These are phyloP conservation scores for Ridgeia piscesae DNA, from an alignment of 1,140 invertebrate genomes.

Conservation along the genomic window DNA sequence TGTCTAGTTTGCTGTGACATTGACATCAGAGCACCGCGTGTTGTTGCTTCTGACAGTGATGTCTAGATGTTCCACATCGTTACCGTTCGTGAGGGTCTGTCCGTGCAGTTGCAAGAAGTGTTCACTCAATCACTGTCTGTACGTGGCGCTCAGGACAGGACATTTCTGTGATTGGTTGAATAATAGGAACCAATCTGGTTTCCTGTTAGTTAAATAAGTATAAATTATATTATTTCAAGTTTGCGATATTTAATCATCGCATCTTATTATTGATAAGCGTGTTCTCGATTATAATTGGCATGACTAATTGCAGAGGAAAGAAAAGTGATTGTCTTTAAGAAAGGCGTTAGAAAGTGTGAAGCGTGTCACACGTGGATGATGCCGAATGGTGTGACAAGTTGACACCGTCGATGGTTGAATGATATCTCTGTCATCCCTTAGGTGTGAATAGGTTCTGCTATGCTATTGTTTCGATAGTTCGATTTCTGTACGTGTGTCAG, in stretches of 20 bases:
- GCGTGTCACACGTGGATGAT: neutral
- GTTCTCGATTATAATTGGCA: neutral
- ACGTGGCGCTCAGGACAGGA: too few relatives aligned
- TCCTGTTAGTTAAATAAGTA: too few relatives aligned
- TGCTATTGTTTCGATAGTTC: neutral
- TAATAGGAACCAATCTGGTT: too few relatives aligned
- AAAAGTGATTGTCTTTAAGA: neutral
- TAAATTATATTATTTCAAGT: neutral
- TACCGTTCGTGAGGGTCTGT: too few relatives aligned
- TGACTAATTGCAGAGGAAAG: neutral
- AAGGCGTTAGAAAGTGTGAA: neutral
- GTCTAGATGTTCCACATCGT: too few relatives aligned
- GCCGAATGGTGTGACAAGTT: neutral
- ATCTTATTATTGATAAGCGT: neutral
- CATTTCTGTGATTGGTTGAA: too few relatives aligned
- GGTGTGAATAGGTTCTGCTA: neutral
- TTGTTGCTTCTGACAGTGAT: too few relatives aligned
- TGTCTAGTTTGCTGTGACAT: too few relatives aligned
- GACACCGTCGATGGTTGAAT: neutral
- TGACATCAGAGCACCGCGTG: too few relatives aligned
- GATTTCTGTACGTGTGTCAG: neutral
- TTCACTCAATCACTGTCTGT: too few relatives aligned
- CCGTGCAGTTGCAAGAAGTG: too few relatives aligned
- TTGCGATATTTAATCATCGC: neutral
- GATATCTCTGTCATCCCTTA: neutral